Percentiles rank a stretch among this genome's conserved stretches.
These are phyloP conservation scores for Puntigrus tetrazona DNA, from an alignment of 2,113 vertebrate species.

Conservation along the genomic window DNA sequence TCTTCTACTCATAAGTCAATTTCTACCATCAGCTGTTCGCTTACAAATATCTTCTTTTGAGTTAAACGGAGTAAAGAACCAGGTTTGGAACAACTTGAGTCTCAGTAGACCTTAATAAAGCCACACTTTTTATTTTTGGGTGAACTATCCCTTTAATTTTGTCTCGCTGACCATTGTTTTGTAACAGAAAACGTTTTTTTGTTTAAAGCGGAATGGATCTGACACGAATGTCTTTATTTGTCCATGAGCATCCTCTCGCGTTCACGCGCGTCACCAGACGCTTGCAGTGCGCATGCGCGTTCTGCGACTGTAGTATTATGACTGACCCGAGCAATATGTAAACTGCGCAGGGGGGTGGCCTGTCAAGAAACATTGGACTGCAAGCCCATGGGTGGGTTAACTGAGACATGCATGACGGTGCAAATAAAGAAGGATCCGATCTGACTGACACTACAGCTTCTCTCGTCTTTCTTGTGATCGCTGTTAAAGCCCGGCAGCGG, in stretches of 20 bases:
- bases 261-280: neutral
- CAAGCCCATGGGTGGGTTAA: constrained; percentile 6
- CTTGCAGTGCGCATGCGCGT: neutral
- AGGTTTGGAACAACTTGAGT: too few relatives aligned
- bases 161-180: neutral
- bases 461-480: neutral
- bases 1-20: too few relatives aligned
- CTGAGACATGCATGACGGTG: neutral
- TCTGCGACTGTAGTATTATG: neutral
- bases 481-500: neutral
- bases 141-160: neutral
- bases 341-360: constrained; percentile 13
- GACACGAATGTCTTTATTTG: neutral
- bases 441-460: neutral
- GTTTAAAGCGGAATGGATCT: neutral
- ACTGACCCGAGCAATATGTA: neutral
- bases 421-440: neutral
- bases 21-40: too few relatives aligned
- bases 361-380: constrained; percentile 1
- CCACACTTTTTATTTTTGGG: neutral
- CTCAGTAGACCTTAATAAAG: too few relatives aligned
- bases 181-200: neutral
- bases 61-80: too few relatives aligned
- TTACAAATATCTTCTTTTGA: too few relatives aligned
- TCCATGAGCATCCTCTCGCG: constrained; percentile 6